Base-by-base conservation (phyloP, 1,140 invertebrate species). In the Ostrea edulis region DNA sequence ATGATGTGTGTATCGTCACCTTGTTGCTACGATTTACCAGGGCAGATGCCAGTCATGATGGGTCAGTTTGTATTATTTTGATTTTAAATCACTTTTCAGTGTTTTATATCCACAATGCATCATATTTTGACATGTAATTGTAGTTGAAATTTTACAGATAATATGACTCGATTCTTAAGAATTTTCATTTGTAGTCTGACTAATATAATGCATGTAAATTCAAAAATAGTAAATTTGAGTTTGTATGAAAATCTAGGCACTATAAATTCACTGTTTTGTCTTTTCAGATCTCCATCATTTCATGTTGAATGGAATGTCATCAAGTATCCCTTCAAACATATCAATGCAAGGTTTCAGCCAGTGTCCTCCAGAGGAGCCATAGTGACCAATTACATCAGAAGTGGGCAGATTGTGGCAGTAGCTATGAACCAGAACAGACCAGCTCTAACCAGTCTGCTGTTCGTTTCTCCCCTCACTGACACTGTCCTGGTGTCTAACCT, bases 371-470 rank as follows among this genome's bases (percentile, higher is more conserved):
- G 82, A 22, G 94, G 93, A 44, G 91, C 93, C 20, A 93, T 92
- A 86, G 90, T 93, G 0, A 84, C 88, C 11, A 89, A 87, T 52
- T 93, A 94, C 82, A 91, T 92, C 9, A 89, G 90, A 85, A 92
- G 93, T 91, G 93, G 93, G 68, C 92, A 94, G 89, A 90, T 95
- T 14, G 86, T 95, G 22, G 94, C 93, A 29, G 90, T 95, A 25
- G 94, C 93, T 82, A 92, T 93, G 82, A 95, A 95, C 90, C 94
- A 95, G 90, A 93, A 91, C 54, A 90, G 87, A 81, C 91, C 93
- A 8, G 54, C 88, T 53, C 85, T 91, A 22, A 93, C 91, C 22
- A 90, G 91, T 53, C 89, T 95, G 84, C 83, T 94, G 68, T 94
- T 93, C 91, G 87, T 94, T 52, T 94, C 94, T 11, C 90, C 93